phyloP scores from a whole-genome alignment of 2,888 invertebrate genomes.

The Athalia circularis region DNA sequence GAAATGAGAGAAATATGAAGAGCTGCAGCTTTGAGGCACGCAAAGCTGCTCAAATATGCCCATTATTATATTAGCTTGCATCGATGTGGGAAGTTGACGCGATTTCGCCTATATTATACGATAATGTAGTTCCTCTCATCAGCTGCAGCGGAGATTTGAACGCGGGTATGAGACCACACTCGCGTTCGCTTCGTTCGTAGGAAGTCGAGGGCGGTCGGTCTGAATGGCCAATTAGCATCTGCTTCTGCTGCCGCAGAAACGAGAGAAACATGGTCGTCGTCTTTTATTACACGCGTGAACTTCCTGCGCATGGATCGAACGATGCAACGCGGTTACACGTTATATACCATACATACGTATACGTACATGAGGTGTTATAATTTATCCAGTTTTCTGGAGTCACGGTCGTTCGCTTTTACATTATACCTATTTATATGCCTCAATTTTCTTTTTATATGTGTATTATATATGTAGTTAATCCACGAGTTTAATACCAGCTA shows the following conservation, averaged over 20 bases:
- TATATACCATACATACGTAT: not conserved
- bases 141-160: slow-evolving; percentile 16
- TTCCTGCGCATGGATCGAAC: not conserved
- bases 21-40: no score
- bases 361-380: no score
- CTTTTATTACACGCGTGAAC: slow-evolving; percentile 6
- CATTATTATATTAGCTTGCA: not conserved
- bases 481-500: no score
- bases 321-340: not conserved
- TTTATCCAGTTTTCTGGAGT: no score
- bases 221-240: slow-evolving; percentile 22
- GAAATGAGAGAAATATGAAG: no score
- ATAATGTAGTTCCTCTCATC: not conserved
- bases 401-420: no score
- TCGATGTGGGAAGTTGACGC: slow-evolving; percentile 28
- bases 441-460: no score
- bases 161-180: slow-evolving; percentile 21
- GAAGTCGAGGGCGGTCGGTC: slow-evolving; percentile 22
- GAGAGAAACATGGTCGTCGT: slow-evolving; percentile 21
- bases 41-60: no score
- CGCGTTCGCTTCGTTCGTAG: slow-evolving; percentile 3
- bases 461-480: no score
- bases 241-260: slow-evolving; percentile 2
- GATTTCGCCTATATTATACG: not conserved
- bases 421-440: no score